A percentile compares a stretch with the other conserved stretches of the same genome.
Evolutionary conservation across 2,797 vertebrate genomes (phyloP).

Genomic region (Brachyalestes nurse): DNA sequence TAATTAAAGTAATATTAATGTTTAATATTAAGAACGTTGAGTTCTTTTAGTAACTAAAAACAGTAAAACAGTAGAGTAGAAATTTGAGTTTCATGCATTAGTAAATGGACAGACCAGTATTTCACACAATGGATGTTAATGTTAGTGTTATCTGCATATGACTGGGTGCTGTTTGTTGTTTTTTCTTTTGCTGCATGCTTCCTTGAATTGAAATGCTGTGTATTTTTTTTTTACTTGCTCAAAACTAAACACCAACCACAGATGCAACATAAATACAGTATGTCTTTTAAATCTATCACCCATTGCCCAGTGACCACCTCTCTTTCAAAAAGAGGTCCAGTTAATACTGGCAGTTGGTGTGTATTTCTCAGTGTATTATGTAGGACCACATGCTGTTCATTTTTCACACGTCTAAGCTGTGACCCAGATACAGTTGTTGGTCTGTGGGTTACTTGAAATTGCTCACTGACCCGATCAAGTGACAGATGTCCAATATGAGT

Average conservation of each 20-base stretch:
- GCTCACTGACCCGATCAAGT: conserved; percentile 22
- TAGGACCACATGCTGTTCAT: neutral
- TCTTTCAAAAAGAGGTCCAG: neutral
- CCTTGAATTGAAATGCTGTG: neutral
- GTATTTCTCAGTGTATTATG: neutral
- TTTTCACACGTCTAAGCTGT: neutral
- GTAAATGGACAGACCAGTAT: conserved; percentile 17
- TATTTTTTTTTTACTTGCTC: neutral
- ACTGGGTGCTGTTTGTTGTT: neutral
- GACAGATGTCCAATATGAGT: conserved; percentile 1
- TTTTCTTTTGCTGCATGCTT: neutral
- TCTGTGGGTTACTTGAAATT: conserved; percentile 11
- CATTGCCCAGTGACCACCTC: neutral
- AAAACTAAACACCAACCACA: neutral
- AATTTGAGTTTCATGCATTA: conserved; percentile 21
- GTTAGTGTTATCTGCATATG: conserved; percentile 33
- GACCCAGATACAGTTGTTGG: conserved; percentile 14
- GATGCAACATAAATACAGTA: neutral
- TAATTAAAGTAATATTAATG: neutral
- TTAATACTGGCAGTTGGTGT: neutral
- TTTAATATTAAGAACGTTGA: neutral
- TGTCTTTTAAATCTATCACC: neutral
- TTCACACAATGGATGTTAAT: conserved; percentile 29
- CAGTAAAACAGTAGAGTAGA: neutral
- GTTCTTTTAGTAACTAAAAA: conserved; percentile 5